Evolutionary conservation across 2,113 vertebrate genomes (phyloP).

Genomic region (Hemiscyllium ocellatum): DNA sequence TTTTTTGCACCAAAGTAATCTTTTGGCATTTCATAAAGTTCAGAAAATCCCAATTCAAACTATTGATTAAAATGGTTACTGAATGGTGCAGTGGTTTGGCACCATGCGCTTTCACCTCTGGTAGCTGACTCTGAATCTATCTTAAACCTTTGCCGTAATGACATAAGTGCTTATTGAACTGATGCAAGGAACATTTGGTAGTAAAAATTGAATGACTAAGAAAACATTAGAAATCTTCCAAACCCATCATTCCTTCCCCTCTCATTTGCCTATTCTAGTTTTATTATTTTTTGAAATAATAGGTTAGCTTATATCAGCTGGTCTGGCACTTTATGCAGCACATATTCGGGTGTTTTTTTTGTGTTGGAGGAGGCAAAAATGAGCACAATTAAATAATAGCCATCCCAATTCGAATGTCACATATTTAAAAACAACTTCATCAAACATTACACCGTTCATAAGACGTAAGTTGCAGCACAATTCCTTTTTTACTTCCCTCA

Average conservation of each 20-base stretch:
- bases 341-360: neutral
- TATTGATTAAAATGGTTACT: neutral
- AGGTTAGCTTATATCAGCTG: neutral
- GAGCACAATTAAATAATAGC: neutral
- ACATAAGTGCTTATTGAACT: slow-evolving; percentile 3
- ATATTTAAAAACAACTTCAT: neutral
- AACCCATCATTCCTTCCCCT: neutral
- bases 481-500: neutral
- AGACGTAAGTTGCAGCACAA: neutral
- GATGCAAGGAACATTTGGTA: slow-evolving; percentile 11
- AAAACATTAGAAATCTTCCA: neutral
- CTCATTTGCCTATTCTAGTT: no score
- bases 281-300: neutral
- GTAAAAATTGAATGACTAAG: neutral
- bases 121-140: slow-evolving; percentile 10
- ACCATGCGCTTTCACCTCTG: slow-evolving; percentile 22
- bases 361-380: neutral
- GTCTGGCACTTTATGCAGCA: neutral
- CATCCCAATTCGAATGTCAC: neutral
- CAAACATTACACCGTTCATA: neutral
- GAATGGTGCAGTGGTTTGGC: slow-evolving; percentile 35
- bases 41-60: neutral
- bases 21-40: neutral
- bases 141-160: slow-evolving; percentile 1
- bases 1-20: neutral